phyloP scores from a whole-genome alignment of 2,113 vertebrate genomes.

The Oriolus oriolus region DNA sequence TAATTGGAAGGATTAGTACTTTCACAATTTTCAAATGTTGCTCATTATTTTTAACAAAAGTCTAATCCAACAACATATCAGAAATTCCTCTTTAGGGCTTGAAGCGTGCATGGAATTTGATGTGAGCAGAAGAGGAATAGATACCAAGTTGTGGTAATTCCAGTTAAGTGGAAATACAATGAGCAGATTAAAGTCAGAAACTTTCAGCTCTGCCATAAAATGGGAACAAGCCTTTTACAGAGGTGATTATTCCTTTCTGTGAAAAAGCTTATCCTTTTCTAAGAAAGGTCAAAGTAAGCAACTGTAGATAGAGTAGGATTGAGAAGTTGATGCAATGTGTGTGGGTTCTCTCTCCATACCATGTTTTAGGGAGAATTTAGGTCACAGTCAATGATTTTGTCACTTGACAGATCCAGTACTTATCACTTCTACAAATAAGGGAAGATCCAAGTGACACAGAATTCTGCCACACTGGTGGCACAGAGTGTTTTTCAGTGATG shows the following conservation, averaged over 20 bases:
- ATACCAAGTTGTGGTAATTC: background rate
- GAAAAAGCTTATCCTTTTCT: background rate
- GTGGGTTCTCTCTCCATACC: background rate
- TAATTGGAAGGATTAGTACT: background rate
- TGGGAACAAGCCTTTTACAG: background rate
- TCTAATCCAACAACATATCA: background rate
- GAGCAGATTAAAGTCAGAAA: background rate
- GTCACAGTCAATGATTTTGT: slow-evolving; percentile 12
- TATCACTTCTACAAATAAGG: background rate
- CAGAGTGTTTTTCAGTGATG: background rate
- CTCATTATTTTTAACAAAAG: background rate
- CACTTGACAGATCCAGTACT: slow-evolving; percentile 20
- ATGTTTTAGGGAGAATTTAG: background rate
- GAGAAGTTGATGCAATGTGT: background rate
- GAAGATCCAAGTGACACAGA: background rate
- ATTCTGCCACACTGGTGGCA: background rate
- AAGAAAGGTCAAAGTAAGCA: background rate
- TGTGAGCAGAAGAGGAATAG: background rate
- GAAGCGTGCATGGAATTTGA: background rate
- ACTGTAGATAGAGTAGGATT: background rate
- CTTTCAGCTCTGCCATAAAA: background rate
- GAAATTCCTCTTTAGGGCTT: background rate
- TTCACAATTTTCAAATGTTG: background rate
- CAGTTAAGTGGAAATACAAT: background rate
- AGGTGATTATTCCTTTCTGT: background rate